These are phyloP conservation scores for Chiloscyllium punctatum DNA, from an alignment of 2,797 vertebrate genomes.

Conservation along the genomic window DNA sequence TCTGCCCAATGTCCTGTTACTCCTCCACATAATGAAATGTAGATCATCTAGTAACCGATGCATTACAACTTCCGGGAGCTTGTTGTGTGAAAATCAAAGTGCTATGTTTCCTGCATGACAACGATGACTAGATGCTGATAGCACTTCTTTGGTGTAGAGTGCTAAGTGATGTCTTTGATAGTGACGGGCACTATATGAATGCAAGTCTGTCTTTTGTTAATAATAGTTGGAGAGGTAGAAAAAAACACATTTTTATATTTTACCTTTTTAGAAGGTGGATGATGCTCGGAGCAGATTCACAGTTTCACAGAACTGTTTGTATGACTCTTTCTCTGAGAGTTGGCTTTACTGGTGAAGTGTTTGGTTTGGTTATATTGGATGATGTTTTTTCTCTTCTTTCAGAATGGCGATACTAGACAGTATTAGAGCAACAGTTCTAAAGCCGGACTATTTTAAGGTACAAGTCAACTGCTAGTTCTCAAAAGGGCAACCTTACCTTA, in stretches of 20 bases:
- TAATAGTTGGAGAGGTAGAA: not conserved
- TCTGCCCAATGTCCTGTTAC: not conserved
- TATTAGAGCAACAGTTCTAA: not conserved
- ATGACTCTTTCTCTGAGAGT: not conserved
- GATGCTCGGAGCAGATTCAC: not conserved
- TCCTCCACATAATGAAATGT: not conserved
- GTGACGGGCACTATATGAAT: not conserved
- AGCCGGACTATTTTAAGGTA: slow-evolving; percentile 30
- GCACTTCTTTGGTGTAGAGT: not conserved
- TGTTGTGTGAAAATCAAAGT: not conserved
- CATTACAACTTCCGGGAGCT: not conserved
- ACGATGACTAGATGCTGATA: not conserved
- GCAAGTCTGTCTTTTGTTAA: not conserved
- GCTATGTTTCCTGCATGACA: not conserved
- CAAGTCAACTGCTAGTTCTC: not conserved
- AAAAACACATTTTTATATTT: not conserved
- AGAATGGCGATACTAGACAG: slow-evolving; percentile 7
- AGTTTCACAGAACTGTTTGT: not conserved
- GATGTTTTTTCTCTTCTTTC: not conserved
- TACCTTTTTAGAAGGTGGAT: not conserved
- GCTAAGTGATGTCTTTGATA: not conserved
- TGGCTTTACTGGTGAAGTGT: not conserved
- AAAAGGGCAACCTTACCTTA: not conserved
- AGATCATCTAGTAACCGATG: not conserved
- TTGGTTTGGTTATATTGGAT: not conserved